phyloP scores from a whole-genome alignment of 1,140 invertebrate species.

The Acromyrmex heyeri region DNA sequence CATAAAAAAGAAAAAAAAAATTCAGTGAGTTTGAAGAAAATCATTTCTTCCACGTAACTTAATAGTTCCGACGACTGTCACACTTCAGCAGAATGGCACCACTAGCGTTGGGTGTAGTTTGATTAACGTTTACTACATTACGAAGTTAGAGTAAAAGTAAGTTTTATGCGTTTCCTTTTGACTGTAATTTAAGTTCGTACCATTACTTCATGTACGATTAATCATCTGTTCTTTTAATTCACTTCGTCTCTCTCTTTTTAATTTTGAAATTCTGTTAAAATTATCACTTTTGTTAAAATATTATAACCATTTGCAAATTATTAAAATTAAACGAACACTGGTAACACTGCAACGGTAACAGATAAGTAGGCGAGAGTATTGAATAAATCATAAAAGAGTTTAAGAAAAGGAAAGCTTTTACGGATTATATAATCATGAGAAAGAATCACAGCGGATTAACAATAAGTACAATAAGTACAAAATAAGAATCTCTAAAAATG shows the following conservation, averaged over 20 bases:
- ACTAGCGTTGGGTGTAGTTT: constrained; percentile 32
- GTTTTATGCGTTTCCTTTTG: constrained; percentile 37
- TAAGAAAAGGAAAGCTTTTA: not conserved
- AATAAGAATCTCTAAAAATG: not conserved
- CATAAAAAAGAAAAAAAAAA: constrained; percentile 35
- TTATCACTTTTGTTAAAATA: constrained; percentile 22
- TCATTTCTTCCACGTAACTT: constrained; percentile 67
- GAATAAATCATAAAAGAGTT: constrained; percentile 8
- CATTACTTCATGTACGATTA: not conserved
- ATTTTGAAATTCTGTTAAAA: not conserved
- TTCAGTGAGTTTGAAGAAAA: constrained; percentile 55
- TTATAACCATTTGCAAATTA: not conserved
- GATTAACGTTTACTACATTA: constrained; percentile 67
- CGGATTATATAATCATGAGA: not conserved
- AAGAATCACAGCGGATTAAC: not conserved
- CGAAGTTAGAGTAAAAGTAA: constrained; percentile 32
- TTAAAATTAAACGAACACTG: not conserved
- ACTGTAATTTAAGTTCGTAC: constrained; percentile 54
- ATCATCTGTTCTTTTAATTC: not conserved
- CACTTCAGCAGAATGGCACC: constrained; percentile 39
- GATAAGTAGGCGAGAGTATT: not conserved
- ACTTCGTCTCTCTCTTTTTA: not conserved
- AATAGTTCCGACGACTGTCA: constrained; percentile 62
- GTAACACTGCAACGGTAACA: not conserved
- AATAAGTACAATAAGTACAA: not conserved